A percentile compares a stretch with the other conserved stretches of the same genome.
These are phyloP conservation scores for Apaloderma vittatum DNA, from an alignment of 2,113 vertebrate species.

Conservation along the genomic window DNA sequence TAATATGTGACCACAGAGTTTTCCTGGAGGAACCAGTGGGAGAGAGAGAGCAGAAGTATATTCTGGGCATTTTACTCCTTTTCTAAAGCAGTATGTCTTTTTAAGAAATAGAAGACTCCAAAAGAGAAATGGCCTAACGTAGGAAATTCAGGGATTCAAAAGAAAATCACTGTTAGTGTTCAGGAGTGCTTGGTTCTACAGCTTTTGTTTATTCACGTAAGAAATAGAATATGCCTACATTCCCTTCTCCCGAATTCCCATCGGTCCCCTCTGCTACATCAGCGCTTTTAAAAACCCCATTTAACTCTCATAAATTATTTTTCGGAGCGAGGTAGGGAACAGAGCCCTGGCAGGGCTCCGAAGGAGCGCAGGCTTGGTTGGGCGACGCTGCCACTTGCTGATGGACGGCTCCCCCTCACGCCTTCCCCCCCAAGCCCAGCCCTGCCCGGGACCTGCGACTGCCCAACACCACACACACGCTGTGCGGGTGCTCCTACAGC, in stretches of 20 bases:
- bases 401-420: slow-evolving; percentile 26
- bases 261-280: background rate
- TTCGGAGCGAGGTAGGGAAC: background rate
- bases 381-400: background rate
- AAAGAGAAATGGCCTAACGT: background rate
- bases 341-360: background rate
- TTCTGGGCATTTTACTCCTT: background rate
- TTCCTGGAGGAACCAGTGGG: background rate
- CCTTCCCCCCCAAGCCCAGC: background rate
- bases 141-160: background rate
- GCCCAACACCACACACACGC: background rate
- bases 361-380: background rate
- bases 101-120: background rate
- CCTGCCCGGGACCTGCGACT: background rate
- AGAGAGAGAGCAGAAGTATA: background rate
- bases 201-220: background rate
- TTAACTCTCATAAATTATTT: background rate
- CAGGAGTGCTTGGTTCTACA: background rate
- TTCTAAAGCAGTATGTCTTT: background rate
- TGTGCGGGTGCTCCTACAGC: rapidly evolving
- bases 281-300: background rate
- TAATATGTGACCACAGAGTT: background rate
- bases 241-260: background rate
- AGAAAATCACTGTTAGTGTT: background rate
- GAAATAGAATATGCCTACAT: background rate